Base-by-base conservation (phyloP, 2,113 vertebrate species). In the Megalops atlanticus region DNA sequence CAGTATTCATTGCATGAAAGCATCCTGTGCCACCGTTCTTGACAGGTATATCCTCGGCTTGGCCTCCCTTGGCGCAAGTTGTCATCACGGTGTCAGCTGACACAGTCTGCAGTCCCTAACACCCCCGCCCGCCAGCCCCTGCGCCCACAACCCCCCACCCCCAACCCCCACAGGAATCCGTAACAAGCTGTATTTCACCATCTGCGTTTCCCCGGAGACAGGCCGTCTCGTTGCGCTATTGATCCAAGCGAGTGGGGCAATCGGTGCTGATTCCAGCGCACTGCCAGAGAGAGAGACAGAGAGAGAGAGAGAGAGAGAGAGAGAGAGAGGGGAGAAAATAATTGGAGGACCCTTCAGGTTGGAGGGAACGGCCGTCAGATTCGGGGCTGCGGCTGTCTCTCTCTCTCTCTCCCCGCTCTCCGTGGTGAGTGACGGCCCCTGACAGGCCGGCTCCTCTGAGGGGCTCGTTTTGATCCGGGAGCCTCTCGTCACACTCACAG, bases 341-440 rank as follows among this genome's bases (percentile, higher is more conserved):
- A 79, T 79, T 36, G 69, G 52, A 70, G 77, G 40, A 68, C 64
- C 39, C 68, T 71, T 79, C 41, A 72, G 24, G 27, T 79, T 35
- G 33, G 41, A 79, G 40, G 16, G 16, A 79, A 70, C 27, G 15
- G 11, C 27, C 41, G 38, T 77, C 76, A 36, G 45, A 77, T 47
- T 52, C 33, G 39, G 76, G 47, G 16, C 74, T 49, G 18, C 41
- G 21, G 7, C 39, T 33, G 18, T 45, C 58, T 78, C 27, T 18
- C 58, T 70, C 39, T 40, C n/a, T 49, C 27, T 35, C 43, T 40
- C 11, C 18, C 36, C 52, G 7, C 18, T 31, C 52, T 69, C 31
- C 82, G 85, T 83, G 88, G 88, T 88, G 86, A 91, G 81, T 91
- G 89, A 91, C 88, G 87, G n/a, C 78, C 76, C 77, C 84, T 89